Evolutionary conservation across 2,888 invertebrate genomes (phyloP).

Genomic region (Lumbricus terrestris): DNA sequence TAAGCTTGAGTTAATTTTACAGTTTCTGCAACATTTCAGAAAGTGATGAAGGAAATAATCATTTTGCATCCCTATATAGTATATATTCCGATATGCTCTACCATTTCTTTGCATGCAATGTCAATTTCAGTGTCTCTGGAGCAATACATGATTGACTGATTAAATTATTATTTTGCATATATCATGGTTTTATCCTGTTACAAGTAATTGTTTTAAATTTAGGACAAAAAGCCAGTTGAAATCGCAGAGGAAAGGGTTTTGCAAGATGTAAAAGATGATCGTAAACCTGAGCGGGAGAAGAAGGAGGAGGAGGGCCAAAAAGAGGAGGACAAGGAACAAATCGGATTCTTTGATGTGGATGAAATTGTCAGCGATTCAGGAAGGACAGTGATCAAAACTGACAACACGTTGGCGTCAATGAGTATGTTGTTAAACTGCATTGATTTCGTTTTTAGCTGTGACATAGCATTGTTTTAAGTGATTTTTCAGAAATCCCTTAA

Average conservation of each 20-base stretch:
- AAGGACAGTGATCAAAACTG: background rate
- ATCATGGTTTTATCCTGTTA: background rate
- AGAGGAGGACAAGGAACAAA: background rate
- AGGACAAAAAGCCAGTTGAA: background rate
- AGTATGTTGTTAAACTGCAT: background rate
- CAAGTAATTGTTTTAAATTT: background rate
- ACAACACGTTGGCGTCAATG: background rate
- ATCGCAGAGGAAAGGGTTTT: background rate
- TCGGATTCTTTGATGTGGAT: background rate
- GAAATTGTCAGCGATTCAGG: slow-evolving; percentile 12
- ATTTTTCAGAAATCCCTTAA: too few relatives aligned
- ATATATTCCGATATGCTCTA: too few relatives aligned
- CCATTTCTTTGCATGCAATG: too few relatives aligned
- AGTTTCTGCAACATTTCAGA: too few relatives aligned
- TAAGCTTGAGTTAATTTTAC: background rate
- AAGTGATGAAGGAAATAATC: background rate
- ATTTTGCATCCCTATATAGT: too few relatives aligned
- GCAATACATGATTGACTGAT: too few relatives aligned
- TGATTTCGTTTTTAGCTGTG: too few relatives aligned
- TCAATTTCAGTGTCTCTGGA: too few relatives aligned
- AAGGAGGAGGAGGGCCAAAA: background rate
- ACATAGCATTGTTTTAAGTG: too few relatives aligned
- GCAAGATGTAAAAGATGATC: background rate
- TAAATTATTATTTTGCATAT: background rate
- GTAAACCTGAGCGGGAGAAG: background rate